A percentile compares a stretch with the other conserved stretches of the same genome.
Evolutionary conservation across 2,888 invertebrate genomes (phyloP).

Genomic region (Phalangium opilio): DNA sequence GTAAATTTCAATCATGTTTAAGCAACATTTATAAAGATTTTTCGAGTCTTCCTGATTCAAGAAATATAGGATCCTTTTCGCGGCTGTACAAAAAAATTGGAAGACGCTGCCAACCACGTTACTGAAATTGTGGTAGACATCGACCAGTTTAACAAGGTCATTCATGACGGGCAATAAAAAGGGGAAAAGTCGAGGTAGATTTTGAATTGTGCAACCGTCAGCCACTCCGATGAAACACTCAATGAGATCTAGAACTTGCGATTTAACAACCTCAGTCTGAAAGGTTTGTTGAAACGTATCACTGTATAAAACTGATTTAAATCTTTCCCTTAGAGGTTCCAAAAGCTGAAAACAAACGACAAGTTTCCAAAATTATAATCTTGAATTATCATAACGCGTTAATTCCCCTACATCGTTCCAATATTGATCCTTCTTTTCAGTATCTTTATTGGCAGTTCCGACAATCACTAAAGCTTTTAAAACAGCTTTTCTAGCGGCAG

Average conservation of each 20-base stretch:
- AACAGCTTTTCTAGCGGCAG: slow-evolving; percentile 46
- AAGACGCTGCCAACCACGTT: slow-evolving; percentile 58
- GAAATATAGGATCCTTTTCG: slow-evolving; percentile 52
- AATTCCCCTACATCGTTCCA: slow-evolving; percentile 27
- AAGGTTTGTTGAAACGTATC: slow-evolving; percentile 39
- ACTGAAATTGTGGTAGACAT: slow-evolving; percentile 60
- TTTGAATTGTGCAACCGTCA: slow-evolving; percentile 23
- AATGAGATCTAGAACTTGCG: slow-evolving; percentile 53
- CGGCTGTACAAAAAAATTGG: slow-evolving; percentile 53
- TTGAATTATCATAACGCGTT: slow-evolving; percentile 10
- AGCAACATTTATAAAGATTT: slow-evolving; percentile 48
- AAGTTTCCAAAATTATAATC: neutral
- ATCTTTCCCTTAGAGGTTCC: slow-evolving; percentile 40
- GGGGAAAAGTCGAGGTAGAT: slow-evolving; percentile 32
- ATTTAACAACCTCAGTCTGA: slow-evolving; percentile 46
- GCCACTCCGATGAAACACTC: slow-evolving; percentile 48
- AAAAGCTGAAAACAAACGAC: slow-evolving; percentile 29
- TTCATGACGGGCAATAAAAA: slow-evolving; percentile 47
- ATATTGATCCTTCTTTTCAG: slow-evolving; percentile 25
- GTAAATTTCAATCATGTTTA: slow-evolving; percentile 53
- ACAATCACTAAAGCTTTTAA: slow-evolving; percentile 55
- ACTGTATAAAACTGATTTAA: slow-evolving; percentile 38
- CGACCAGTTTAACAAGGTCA: slow-evolving; percentile 52
- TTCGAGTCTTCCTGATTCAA: slow-evolving; percentile 24
- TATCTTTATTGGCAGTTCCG: slow-evolving; percentile 35